A percentile compares a stretch with the other conserved stretches of the same genome.
phyloP scores from a whole-genome alignment of 2,797 vertebrate genomes.

The Trichosurus vulpecula region DNA sequence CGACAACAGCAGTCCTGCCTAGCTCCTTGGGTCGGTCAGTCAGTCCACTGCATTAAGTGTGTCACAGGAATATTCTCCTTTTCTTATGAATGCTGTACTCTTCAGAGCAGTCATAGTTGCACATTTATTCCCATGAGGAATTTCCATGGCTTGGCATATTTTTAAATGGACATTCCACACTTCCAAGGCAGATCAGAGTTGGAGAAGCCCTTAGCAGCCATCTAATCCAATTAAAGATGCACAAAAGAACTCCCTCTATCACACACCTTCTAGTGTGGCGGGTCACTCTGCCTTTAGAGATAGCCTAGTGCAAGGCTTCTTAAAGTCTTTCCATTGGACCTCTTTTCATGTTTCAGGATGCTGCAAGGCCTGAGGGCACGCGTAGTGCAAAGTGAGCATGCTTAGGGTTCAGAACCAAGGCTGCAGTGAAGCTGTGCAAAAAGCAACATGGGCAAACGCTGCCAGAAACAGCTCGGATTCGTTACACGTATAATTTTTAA shows the following conservation, averaged over 20 bases:
- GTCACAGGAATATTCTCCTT: not conserved
- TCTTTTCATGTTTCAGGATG: too few species aligned
- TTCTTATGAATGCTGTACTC: not conserved
- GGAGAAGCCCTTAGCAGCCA: not conserved
- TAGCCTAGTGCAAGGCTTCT: not conserved
- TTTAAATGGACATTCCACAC: accelerated
- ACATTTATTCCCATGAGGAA: not conserved
- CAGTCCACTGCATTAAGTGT: too few species aligned
- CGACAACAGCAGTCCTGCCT: not conserved
- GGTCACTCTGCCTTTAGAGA: not conserved
- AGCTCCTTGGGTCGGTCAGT: not conserved
- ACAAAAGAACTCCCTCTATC: not conserved
- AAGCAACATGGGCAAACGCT: too few species aligned
- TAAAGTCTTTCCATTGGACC: too few species aligned
- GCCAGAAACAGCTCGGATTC: too few species aligned
- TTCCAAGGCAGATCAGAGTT: not conserved
- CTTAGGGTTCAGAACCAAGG: too few species aligned
- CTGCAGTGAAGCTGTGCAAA: too few species aligned
- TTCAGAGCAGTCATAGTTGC: not conserved
- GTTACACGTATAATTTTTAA: too few species aligned
- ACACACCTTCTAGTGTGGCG: not conserved
- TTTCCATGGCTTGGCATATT: not conserved
- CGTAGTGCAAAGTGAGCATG: too few species aligned
- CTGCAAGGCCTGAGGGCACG: too few species aligned
- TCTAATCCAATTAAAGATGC: not conserved